phyloP scores from a whole-genome alignment of 2,888 invertebrate species.

The Toxonevra muliebris region DNA sequence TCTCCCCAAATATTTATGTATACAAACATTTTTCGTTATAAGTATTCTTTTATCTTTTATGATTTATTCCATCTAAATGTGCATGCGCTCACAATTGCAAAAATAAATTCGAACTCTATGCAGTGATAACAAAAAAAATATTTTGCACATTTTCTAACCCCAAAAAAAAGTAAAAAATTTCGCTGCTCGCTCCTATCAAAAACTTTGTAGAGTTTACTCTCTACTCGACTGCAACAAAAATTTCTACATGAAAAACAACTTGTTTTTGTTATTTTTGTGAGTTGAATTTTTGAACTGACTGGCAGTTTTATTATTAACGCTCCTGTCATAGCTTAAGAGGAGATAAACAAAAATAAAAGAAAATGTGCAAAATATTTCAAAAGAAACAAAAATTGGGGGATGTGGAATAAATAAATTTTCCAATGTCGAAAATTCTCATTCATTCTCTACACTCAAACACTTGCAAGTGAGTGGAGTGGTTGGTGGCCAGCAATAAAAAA shows the following conservation, averaged over 20 bases:
- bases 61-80: conserved; percentile 30
- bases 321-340: too few relatives aligned
- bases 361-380: neutral
- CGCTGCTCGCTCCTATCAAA: too few relatives aligned
- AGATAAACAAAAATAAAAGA: neutral
- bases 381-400: neutral
- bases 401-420: neutral
- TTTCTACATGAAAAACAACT: too few relatives aligned
- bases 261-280: too few relatives aligned
- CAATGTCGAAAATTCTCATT: neutral
- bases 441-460: neutral
- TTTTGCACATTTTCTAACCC: conserved; percentile 10
- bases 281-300: too few relatives aligned
- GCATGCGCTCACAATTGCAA: conserved; percentile 31
- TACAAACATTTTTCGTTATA: neutral
- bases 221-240: too few relatives aligned
- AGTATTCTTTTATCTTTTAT: neutral
- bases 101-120: conserved; percentile 3
- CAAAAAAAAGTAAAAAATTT: conserved; percentile 1
- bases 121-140: conserved; percentile 13
- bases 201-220: too few relatives aligned
- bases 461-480: neutral
- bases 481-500: neutral
- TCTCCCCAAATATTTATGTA: neutral
- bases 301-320: too few relatives aligned